Evolutionary conservation across 2,797 vertebrate genomes (phyloP).

Genomic region (Girardinus metallicus): DNA sequence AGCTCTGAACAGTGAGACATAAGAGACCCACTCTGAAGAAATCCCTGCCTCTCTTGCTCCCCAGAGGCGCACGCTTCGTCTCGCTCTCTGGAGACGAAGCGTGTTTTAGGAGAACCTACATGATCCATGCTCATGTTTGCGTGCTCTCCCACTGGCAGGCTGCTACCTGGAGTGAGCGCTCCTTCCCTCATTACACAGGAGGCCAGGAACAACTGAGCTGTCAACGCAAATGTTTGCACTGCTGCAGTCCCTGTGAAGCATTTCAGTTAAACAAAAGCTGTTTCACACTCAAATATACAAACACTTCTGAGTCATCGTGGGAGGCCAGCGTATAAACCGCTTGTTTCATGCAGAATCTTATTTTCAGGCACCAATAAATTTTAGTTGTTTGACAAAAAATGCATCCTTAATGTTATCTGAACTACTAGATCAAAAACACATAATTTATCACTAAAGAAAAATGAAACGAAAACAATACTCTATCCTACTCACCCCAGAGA

Average conservation of each 20-base stretch:
- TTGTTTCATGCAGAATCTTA: not conserved
- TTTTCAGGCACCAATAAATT: not conserved
- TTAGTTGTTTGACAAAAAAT: not conserved
- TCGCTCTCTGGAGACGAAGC: not conserved
- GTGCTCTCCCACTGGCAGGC: conserved; percentile 7
- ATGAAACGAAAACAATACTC: not conserved
- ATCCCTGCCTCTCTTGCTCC: not conserved
- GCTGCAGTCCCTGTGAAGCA: not conserved
- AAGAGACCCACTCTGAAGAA: not conserved
- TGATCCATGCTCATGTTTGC: not conserved
- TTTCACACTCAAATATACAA: not conserved
- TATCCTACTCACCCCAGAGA: not conserved
- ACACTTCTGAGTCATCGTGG: not conserved
- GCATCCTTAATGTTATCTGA: not conserved
- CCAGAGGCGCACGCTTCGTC: no score
- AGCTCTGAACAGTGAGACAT: not conserved
- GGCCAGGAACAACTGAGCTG: not conserved
- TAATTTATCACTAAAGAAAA: not conserved
- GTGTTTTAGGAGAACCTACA: conserved; percentile 1
- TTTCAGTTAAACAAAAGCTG: conserved; percentile 5
- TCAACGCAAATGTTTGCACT: not conserved
- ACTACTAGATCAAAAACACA: not conserved
- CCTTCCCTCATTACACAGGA: conserved; percentile 1
- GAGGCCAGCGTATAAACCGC: not conserved
- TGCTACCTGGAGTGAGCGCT: not conserved